phyloP scores from a whole-genome alignment of 2,888 invertebrate species.

The Gasteruption jaculator region DNA sequence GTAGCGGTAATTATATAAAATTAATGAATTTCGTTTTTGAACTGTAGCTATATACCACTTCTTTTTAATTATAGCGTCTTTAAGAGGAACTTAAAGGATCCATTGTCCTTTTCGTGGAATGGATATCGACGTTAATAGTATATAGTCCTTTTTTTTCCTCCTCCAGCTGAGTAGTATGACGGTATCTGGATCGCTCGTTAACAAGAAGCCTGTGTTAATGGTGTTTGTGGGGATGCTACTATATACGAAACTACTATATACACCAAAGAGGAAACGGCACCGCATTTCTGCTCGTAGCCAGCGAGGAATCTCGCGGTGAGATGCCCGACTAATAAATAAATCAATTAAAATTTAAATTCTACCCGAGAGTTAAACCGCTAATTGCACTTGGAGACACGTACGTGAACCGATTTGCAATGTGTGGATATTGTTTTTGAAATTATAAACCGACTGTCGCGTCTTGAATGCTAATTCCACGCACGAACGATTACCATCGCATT shows the following conservation, averaged over 20 bases:
- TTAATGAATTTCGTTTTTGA: slow-evolving; percentile 20
- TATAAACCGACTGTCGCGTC: too few relatives aligned
- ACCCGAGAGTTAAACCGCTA: slow-evolving; percentile 36
- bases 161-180: too few relatives aligned
- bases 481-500: too few relatives aligned
- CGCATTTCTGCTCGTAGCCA: slow-evolving; percentile 41
- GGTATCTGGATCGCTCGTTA: slow-evolving; percentile 36
- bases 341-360: slow-evolving; percentile 28
- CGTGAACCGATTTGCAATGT: slow-evolving; percentile 38
- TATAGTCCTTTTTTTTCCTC: slow-evolving; percentile 32
- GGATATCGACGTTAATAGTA: slow-evolving; percentile 33
- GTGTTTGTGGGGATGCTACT: slow-evolving; percentile 3
- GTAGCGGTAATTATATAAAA: too few relatives aligned
- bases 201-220: slow-evolving; percentile 27
- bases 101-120: slow-evolving; percentile 33
- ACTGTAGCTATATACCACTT: too few relatives aligned
- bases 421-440: too few relatives aligned
- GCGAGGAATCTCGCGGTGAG: slow-evolving; percentile 34
- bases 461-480: too few relatives aligned
- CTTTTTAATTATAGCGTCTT: too few relatives aligned
- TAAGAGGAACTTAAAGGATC: too few relatives aligned
- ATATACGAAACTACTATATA: slow-evolving; percentile 1
- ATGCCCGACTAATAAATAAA: slow-evolving; percentile 24
- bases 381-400: slow-evolving; percentile 35
- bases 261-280: slow-evolving; percentile 1